A percentile compares a stretch with the other conserved stretches of the same genome.
Evolutionary conservation across 2,888 invertebrate genomes (phyloP).

Genomic region (Cylloceria caligata): DNA sequence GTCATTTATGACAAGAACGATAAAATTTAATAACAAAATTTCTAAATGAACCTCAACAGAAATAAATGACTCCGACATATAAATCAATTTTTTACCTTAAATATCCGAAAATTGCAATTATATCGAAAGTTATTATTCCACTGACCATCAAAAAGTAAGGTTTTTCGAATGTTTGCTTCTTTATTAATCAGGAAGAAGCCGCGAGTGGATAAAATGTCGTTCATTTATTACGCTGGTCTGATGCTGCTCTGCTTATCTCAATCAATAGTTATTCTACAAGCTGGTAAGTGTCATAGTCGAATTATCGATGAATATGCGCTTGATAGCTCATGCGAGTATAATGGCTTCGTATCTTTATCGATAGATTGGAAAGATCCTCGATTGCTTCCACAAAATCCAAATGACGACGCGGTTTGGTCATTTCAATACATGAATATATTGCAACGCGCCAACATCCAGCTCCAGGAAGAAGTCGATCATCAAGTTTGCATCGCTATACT

Average conservation of each 20-base stretch:
- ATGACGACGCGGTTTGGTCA: no score
- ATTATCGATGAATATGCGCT: not conserved
- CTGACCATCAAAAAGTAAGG: not conserved
- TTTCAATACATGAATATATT: no score
- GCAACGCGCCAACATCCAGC: conserved; percentile 78
- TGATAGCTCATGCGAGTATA: not conserved
- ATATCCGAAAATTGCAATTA: no score
- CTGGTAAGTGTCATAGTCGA: conserved; percentile 52
- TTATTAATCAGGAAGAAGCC: conserved; percentile 12
- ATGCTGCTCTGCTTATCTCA: conserved; percentile 44
- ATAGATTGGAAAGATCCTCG: conserved; percentile 64
- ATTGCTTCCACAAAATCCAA: conserved; percentile 60
- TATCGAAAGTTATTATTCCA: not conserved
- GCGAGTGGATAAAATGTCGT: conserved; percentile 30
- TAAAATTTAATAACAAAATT: no score
- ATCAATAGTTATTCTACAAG: conserved; percentile 32
- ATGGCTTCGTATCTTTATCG: not conserved
- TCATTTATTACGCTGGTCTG: conserved; percentile 9
- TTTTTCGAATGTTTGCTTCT: not conserved
- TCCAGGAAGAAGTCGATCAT: conserved; percentile 85
- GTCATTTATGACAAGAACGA: no score
- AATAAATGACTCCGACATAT: no score
- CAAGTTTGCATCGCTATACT: conserved; percentile 85
- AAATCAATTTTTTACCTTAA: no score
- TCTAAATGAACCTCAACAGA: no score